A percentile compares a stretch with the other conserved stretches of the same genome.
These are phyloP conservation scores for Psilanteris sp. DNA, from an alignment of 1,140 invertebrate genomes.

Conservation along the genomic window DNA sequence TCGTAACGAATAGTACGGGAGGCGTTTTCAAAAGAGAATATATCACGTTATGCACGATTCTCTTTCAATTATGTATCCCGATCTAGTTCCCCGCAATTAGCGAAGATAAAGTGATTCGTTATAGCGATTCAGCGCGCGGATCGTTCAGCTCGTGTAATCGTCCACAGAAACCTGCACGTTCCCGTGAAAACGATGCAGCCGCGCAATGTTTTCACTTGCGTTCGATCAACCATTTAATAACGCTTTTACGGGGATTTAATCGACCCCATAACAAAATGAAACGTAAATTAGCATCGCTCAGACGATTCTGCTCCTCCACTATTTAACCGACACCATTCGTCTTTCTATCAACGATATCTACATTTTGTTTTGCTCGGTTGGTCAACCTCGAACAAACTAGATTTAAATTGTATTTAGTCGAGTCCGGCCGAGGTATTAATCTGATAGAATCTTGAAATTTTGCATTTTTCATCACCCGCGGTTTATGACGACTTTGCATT, in stretches of 20 bases:
- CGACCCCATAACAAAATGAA: conserved; percentile 48
- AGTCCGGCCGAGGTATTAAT: conserved; percentile 16
- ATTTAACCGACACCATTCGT: conserved; percentile 16
- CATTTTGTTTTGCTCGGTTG: conserved; percentile 26
- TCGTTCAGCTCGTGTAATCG: conserved; percentile 59
- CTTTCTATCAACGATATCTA: conserved; percentile 43
- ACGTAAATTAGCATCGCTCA: conserved; percentile 52
- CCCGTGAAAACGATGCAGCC: conserved; percentile 44
- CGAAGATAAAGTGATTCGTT: conserved; percentile 64
- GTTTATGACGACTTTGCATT: no score
- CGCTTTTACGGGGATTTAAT: conserved; percentile 44
- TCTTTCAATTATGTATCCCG: conserved; percentile 62
- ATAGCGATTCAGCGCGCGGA: conserved; percentile 57
- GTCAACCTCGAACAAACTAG: conserved; percentile 32
- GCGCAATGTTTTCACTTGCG: conserved; percentile 52
- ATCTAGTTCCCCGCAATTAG: conserved; percentile 63
- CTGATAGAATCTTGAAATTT: no score
- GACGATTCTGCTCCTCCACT: neutral
- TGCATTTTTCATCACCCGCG: no score
- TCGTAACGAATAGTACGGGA: conserved; percentile 43
- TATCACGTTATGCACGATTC: conserved; percentile 62
- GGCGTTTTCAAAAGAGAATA: conserved; percentile 40
- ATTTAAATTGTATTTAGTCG: conserved; percentile 34
- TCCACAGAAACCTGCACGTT: conserved; percentile 49
- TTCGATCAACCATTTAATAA: conserved; percentile 60